Base-by-base conservation (phyloP, 2,113 vertebrate genomes). In the Scolopax mira region DNA sequence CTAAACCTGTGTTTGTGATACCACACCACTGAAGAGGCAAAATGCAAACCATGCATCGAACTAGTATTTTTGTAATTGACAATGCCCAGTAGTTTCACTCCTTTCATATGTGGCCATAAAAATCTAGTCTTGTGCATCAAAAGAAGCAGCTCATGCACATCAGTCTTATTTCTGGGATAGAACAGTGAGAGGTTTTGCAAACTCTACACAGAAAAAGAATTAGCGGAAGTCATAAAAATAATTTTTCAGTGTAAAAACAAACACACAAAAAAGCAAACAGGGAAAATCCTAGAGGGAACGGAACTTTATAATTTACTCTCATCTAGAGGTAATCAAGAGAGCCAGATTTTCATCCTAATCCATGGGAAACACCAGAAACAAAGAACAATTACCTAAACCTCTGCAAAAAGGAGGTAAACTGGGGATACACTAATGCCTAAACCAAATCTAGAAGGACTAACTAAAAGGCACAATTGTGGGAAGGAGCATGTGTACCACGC, bases 21-120 rank as follows among this genome's bases (percentile, higher is more conserved):
- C 78, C 77, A 84, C 79, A 89, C 35, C 72, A 91, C 35, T 88
- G 84, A 91, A 4, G 0, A 89, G 46, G 58, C 70, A 79, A 91
- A 97, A 73, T 42, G 18, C 85, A 96, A 96, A n/a, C 49, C 35
- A 75, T 94, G 30, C 14, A 64, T 93, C 65, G 93, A 94, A 84
- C 42, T 88, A 78, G 49, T 90, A 65, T 61, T 97, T 97, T 85
- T 90, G 70, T 81, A 23, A 66, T 54, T 61, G 66, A 75, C 69
- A 85, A 79, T 90, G 73, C 52, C 77, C 41, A 42, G 78, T 84
- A 73, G 39, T 78, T 93, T 25, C 1, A 24, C 3, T 88, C 44
- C 57, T 94, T 94, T 96, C 70, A 51, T 61, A 41, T 69, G 55
- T 71, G 75, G 67, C 65, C 72, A 57, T 86, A 65, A 80, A 52